These are phyloP conservation scores for Macaria liturata DNA, from an alignment of 2,888 invertebrate species.

Conservation along the genomic window DNA sequence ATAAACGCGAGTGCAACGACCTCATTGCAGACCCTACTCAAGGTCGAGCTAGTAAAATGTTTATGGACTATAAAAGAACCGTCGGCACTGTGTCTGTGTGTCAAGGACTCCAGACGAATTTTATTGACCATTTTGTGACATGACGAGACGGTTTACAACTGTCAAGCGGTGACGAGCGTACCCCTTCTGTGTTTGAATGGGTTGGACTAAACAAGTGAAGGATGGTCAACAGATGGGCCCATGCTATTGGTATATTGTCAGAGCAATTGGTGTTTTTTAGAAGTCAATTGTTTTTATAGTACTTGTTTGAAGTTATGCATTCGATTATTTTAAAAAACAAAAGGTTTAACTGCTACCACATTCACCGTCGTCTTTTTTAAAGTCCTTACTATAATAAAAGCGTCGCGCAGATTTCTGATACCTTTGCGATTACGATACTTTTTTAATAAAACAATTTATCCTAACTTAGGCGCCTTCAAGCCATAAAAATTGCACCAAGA, in stretches of 20 bases:
- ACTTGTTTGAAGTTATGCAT: not conserved
- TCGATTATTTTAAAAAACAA: no score
- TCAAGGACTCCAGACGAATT: constrained; percentile 79
- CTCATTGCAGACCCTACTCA: constrained; percentile 79
- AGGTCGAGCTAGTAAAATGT: constrained; percentile 83
- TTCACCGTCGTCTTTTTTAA: no score
- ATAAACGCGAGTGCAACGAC: constrained; percentile 76
- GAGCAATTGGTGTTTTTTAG: not conserved
- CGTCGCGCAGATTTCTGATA: no score
- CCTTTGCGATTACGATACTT: no score
- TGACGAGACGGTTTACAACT: constrained; percentile 60
- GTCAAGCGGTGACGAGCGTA: constrained; percentile 44
- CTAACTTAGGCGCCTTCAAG: constrained; percentile 19
- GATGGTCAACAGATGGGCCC: constrained; percentile 26
- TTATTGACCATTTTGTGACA: constrained; percentile 68
- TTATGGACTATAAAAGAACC: constrained; percentile 81
- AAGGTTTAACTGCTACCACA: no score
- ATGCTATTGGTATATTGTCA: not conserved
- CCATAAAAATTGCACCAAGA: constrained; percentile 47
- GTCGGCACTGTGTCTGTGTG: constrained; percentile 79
- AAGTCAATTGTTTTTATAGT: constrained; percentile 2
- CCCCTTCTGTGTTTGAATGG: constrained; percentile 46
- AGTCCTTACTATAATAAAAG: no score
- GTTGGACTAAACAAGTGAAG: constrained; percentile 11
- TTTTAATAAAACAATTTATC: constrained; percentile 23